Evolutionary conservation across 2,888 invertebrate species (phyloP).

Genomic region (Harpalus rufipes): DNA sequence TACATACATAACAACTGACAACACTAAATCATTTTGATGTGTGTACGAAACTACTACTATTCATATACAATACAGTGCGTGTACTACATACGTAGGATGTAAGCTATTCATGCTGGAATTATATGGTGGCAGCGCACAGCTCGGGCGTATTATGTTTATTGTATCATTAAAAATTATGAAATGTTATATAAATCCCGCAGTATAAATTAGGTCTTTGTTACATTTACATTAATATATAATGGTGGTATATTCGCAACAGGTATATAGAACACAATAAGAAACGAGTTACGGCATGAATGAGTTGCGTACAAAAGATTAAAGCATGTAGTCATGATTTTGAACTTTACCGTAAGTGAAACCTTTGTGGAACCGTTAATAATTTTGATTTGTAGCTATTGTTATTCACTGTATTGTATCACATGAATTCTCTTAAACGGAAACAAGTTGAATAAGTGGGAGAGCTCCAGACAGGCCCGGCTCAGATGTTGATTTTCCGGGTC

Average conservation of each 20-base stretch:
- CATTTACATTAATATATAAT: not conserved
- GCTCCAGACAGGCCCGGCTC: not conserved
- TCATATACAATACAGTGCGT: conserved; percentile 5
- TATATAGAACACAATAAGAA: not conserved
- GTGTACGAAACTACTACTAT: not conserved
- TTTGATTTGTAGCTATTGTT: conserved; percentile 33
- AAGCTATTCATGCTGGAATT: not conserved
- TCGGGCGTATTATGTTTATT: not conserved
- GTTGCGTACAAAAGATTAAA: not conserved
- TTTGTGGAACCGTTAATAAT: not conserved
- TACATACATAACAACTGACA: not conserved
- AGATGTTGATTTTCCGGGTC: no score
- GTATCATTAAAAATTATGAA: not conserved
- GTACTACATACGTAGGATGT: not conserved
- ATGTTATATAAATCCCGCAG: no score
- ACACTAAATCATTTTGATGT: not conserved
- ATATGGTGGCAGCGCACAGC: not conserved
- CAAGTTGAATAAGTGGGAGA: not conserved
- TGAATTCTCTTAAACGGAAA: conserved; percentile 4
- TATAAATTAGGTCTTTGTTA: not conserved
- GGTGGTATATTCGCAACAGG: not conserved
- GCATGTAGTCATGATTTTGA: not conserved
- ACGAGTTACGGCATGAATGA: not conserved
- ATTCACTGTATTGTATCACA: not conserved
- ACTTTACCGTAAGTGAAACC: not conserved